Conservation (phyloP, 2,797 vertebrate genomes). For the Agapornis canus region DNA sequence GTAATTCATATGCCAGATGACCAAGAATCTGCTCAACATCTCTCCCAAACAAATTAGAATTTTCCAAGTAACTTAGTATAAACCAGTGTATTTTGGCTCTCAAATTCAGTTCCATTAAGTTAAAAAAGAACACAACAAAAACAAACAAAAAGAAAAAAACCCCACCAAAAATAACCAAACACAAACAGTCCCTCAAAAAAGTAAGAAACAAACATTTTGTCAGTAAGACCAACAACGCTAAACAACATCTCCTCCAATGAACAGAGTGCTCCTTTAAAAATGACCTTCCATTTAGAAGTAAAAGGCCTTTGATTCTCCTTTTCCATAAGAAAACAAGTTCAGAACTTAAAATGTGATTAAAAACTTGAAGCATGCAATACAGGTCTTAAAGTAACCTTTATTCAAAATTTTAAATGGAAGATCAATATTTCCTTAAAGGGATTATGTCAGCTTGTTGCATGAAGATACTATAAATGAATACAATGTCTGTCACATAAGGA, state of each 20-base stretch:
- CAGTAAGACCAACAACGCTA: neutral
- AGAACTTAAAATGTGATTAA: neutral
- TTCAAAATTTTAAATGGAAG: neutral
- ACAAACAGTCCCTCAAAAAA: neutral
- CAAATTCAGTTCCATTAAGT: neutral
- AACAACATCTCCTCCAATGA: neutral
- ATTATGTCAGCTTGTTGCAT: neutral
- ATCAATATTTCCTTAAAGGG: neutral
- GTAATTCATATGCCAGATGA: neutral
- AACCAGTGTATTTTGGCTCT: neutral
- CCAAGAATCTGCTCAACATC: neutral
- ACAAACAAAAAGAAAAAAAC: neutral
- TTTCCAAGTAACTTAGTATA: neutral
- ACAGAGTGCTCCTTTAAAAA: neutral
- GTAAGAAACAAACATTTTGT: neutral
- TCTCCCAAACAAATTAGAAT: neutral
- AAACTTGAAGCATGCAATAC: neutral
- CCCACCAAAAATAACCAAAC: neutral
- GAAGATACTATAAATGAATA: neutral
- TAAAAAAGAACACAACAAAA: neutral
- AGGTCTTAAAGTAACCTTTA: neutral
- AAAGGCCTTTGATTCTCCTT: neutral
- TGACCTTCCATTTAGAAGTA: neutral
- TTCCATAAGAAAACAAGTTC: neutral
- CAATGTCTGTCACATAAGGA: neutral